Evolutionary conservation across 2,888 invertebrate genomes (phyloP), one percentile per base, ranked within the genome.

Genomic region (Galerucella calmariensis): DNA sequence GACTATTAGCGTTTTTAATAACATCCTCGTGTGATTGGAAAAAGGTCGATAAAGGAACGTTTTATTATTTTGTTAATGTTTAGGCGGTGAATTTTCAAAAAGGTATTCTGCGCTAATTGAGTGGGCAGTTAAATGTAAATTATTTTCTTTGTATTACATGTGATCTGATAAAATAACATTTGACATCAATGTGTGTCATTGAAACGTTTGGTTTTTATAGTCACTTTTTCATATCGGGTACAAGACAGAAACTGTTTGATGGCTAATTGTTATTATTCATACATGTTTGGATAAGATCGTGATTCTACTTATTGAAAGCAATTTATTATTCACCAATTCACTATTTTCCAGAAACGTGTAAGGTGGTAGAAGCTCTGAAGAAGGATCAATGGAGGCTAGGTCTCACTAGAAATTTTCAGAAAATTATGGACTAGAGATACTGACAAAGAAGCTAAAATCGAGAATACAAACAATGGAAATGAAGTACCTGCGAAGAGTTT

Each of bases 11-110:
- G 56, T 56, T 56, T 56, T 56, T 56, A 56, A 56, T 56, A 56
- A 56, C 56, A 56, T 20, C 11, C 20, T 20, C 20, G 16, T 10
- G 56, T 56, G 56, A 56, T 56, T 56, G 16, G 56, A 56, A 56
- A 56, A 20, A 56, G 56, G 20, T 56, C 56, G 9, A 56, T 56
- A 56, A 56, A 56, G 20, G 9, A 20, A 56, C 51, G 20, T 56
- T 56, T 56, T 56, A 56, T 56, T 56, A 56, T 56, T 56, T 56
- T 56, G 56, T 56, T 56, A 56, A 56, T 56, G 56, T 56, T 16
- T 56, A 56, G 16, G 56, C 56, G 56, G 56, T 56, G 10, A 20
- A 56, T 9, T 16, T 56, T 56, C 56, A 56, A 20, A 56, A 20
- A 20, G 56, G 2, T 11, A 20, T 11, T 20, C 56, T 16, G 16